Base-by-base conservation (phyloP, 2,797 vertebrate species). In the Amblyraja radiata region DNA sequence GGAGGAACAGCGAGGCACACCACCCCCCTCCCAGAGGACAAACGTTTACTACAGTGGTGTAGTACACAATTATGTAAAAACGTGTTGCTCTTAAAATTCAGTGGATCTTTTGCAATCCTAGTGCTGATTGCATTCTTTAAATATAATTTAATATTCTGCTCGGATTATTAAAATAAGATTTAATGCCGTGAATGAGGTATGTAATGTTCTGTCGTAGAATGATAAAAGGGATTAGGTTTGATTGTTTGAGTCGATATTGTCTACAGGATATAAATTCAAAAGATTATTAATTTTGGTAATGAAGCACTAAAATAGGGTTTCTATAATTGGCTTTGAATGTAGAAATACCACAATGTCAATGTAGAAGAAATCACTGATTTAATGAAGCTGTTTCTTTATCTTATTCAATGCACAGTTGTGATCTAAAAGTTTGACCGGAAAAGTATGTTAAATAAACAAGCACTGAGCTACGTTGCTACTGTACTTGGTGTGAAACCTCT, bases 1-100 rank as follows among this genome's bases (percentile, higher is more conserved):
- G 25, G 94, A 96, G 93, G 94, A 96, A 93, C 96, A 77, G 91
- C 93, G 93, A 94, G 95, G 3, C 94, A 7, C 25, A 54, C 10
- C 25, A 28, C 36, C 23, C 18, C 46, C 46, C 46, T 54, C 46
- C 46, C 46, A 92, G 76, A 74, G 39, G 90, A 54, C 68, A n/a
- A 74, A 71, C 28, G 46, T 63, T 92, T 92, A 76, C 46, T 74
- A 74, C 32, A 73, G 68, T 76, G 39, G 73, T 28, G 36, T 74
- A 92, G 90, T 28, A 76, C 90, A 92, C 39, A 54, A 76, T 76
- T 92, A 14, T 54, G 73, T 74, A 54, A 88, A 88, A 73, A 76
- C 16, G 54, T 92, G 71, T 76, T 11, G 76, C 3, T 58, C 71
- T 74, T 74, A 76, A 92, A 92, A 92, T 92, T 92, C 46, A 73